Percentiles rank a stretch among this genome's conserved stretches.
Conservation (phyloP, 2,113 vertebrate genomes). For the Catharus bicknelli region DNA sequence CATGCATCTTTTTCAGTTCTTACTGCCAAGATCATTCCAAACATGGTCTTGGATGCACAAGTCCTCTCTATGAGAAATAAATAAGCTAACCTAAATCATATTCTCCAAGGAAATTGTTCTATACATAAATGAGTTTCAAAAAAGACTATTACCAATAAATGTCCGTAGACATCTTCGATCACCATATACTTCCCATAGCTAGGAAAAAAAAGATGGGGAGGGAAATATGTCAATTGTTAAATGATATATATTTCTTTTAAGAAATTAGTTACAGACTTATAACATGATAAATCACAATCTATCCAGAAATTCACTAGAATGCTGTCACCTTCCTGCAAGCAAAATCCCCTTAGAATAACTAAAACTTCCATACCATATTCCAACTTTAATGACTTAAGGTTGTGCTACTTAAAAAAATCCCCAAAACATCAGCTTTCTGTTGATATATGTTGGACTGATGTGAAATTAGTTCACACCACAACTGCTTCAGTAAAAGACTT, state of each 20-base stretch:
- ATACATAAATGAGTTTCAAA: neutral
- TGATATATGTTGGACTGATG: neutral
- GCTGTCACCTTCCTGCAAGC: neutral
- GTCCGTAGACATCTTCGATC: constrained; percentile 93
- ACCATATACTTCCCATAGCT: constrained; percentile 98
- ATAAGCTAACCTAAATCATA: neutral
- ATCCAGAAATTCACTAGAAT: neutral
- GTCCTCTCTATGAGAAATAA: neutral
- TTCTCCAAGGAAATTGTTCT: neutral
- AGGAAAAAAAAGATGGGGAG: neutral
- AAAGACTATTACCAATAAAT: constrained; percentile 88
- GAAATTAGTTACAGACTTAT: neutral
- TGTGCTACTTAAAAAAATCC: neutral
- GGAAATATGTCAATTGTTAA: neutral
- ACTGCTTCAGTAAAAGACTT: neutral
- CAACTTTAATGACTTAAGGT: neutral
- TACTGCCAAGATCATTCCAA: neutral
- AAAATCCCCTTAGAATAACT: neutral
- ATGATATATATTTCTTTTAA: neutral
- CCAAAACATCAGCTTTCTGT: neutral
- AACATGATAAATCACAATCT: neutral
- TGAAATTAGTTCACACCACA: neutral
- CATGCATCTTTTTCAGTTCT: neutral
- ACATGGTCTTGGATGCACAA: neutral
- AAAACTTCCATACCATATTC: neutral